phyloP scores from a whole-genome alignment of 2,797 vertebrate genomes.

The Neoniphon sammara region DNA sequence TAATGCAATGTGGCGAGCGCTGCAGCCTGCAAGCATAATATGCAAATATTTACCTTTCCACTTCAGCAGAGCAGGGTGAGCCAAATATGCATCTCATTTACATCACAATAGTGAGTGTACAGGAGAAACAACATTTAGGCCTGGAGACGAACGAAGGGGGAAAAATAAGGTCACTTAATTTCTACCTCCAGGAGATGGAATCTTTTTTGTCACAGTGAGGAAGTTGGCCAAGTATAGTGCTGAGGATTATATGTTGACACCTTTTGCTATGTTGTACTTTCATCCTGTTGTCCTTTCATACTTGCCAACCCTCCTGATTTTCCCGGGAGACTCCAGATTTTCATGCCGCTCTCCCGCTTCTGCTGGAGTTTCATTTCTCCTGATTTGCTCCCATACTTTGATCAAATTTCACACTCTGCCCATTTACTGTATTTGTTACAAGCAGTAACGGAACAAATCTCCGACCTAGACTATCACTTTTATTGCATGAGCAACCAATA shows the following conservation, averaged over 20 bases:
- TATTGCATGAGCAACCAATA: too few relatives aligned
- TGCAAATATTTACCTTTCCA: constrained; percentile 83
- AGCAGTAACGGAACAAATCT: too few relatives aligned
- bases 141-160: constrained; percentile 35
- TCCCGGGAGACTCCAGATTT: too few relatives aligned
- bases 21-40: constrained; percentile 57
- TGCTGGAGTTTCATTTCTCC: too few relatives aligned
- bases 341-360: too few relatives aligned
- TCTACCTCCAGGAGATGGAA: constrained; percentile 26
- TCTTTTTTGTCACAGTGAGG: not conserved
- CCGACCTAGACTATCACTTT: too few relatives aligned
- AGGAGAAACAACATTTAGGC: constrained; percentile 60
- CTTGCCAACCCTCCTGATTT: too few relatives aligned
- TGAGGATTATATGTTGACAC: constrained; percentile 34
- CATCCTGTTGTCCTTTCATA: constrained; percentile 34
- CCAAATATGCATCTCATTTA: constrained; percentile 79
- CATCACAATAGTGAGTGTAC: constrained; percentile 66
- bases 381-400: too few relatives aligned
- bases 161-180: constrained; percentile 60
- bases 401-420: too few relatives aligned
- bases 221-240: constrained; percentile 29
- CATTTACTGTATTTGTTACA: too few relatives aligned
- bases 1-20: constrained; percentile 54
- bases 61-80: constrained; percentile 71
- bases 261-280: constrained; percentile 30